Conservation (phyloP, 2,888 invertebrate species). For the Linnaemya vulpina region DNA sequence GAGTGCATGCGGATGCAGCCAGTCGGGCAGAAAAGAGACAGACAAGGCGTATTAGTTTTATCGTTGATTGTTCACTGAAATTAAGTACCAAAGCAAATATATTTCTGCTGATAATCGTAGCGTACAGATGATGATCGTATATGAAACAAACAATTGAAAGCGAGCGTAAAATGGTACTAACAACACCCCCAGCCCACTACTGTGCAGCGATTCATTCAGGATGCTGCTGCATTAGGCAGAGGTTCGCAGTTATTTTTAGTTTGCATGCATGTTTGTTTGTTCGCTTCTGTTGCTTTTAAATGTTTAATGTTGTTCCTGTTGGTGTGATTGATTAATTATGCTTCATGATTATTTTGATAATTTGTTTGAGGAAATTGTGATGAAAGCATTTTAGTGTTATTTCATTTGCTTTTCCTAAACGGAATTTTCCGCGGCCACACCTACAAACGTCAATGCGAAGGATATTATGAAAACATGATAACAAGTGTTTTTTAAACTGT, state of each 20-base stretch:
- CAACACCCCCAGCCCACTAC: conserved; percentile 52
- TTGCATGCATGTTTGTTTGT: conserved; percentile 6
- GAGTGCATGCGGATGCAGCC: conserved; percentile 11
- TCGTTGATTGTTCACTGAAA: conserved; percentile 61
- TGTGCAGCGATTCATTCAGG: conserved; percentile 4
- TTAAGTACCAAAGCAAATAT: conserved; percentile 53
- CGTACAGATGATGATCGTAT: conserved; percentile 8
- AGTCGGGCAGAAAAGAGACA: conserved; percentile 46
- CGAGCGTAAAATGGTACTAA: conserved; percentile 63
- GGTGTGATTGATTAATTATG: conserved; percentile 58
- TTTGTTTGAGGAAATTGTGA: conserved; percentile 42
- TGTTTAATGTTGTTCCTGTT: conserved; percentile 29
- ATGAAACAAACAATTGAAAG: conserved; percentile 52
- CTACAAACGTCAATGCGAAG: neutral
- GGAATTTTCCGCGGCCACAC: conserved; percentile 25
- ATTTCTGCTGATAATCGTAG: conserved; percentile 49
- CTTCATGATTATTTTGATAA: conserved; percentile 29
- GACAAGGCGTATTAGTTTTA: conserved; percentile 56
- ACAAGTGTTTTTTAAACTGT: neutral
- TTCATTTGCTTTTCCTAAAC: neutral
- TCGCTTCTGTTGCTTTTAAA: conserved; percentile 15
- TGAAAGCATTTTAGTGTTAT: conserved; percentile 59
- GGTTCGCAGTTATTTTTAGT: neutral
- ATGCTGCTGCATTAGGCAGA: conserved; percentile 1
- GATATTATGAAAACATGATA: neutral